Conservation (phyloP, 2,113 vertebrate species). For the Felis catus region F.catus_Fca126_mat1.0 CM031418.1:108458501-108459000, state of each 20-base stretch:
- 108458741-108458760: background rate
- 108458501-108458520: background rate
- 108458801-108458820: background rate
- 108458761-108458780: background rate
- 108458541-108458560: background rate
- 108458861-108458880: background rate
- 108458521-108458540: background rate
- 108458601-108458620: background rate
- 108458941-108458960: background rate
- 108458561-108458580: background rate
- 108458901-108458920: background rate
- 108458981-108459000: background rate
- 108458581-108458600: background rate
- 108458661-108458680: background rate
- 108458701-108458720: background rate
- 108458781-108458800: background rate
- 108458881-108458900: background rate
- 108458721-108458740: background rate
- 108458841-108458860: background rate
- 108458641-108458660: background rate
- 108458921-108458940: background rate
- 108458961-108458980: background rate
- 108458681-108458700: background rate
- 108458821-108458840: background rate
- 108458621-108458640: background rate